Conservation (phyloP, 2,888 invertebrate species). For the Sphaerophoria rueppellii region DNA sequence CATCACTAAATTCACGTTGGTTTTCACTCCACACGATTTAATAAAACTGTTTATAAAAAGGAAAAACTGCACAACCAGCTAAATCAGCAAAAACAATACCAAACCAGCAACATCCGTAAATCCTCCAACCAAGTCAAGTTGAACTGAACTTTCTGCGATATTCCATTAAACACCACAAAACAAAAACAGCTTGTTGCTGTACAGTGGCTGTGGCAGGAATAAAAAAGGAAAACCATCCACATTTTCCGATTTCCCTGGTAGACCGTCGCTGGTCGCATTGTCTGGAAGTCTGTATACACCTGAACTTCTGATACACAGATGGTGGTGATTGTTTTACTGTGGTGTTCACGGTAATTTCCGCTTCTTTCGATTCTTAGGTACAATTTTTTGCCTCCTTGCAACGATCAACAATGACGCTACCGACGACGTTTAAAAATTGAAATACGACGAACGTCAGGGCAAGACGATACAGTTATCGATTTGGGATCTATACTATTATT, state of each 20-base stretch:
- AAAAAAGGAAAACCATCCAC: constrained; percentile 36
- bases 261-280: constrained; percentile 3
- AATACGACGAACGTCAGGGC: too few species aligned
- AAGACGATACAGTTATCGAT: not conserved
- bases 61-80: constrained; percentile 11
- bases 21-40: not conserved
- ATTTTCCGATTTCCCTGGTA: not conserved
- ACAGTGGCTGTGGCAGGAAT: not conserved
- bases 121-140: constrained; percentile 43
- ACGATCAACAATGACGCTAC: not conserved
- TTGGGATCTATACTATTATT: constrained; percentile 40
- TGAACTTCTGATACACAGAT: constrained; percentile 19
- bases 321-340: not conserved
- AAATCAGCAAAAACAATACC: constrained; percentile 15
- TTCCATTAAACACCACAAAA: constrained; percentile 68
- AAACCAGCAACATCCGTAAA: constrained; percentile 28
- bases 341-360: constrained; percentile 53
- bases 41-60: not conserved
- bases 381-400: not conserved
- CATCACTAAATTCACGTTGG: constrained; percentile 1
- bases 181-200: constrained; percentile 62
- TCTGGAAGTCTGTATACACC: constrained; percentile 38
- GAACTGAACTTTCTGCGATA: constrained; percentile 65
- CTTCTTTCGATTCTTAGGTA: constrained; percentile 14
- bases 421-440: not conserved